These are phyloP conservation scores for Melanotaenia boesemani DNA, from an alignment of 2,797 vertebrate species.

Conservation along the genomic window DNA sequence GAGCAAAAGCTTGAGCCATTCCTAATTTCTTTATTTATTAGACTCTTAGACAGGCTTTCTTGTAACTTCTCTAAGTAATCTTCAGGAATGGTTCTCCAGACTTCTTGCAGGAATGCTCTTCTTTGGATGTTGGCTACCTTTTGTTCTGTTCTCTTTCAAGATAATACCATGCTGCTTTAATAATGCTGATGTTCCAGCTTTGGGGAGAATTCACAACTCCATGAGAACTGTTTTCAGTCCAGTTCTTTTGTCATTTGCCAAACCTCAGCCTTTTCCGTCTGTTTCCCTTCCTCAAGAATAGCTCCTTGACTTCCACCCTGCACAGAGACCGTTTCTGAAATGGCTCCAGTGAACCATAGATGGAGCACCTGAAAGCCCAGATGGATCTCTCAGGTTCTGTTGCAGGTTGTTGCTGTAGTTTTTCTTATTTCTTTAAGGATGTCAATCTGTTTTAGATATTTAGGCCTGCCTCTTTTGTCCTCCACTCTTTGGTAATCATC, in stretches of 20 bases:
- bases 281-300: neutral
- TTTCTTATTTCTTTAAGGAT: neutral
- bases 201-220: neutral
- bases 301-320: neutral
- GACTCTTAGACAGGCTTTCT: neutral
- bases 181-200: neutral
- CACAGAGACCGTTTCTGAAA: neutral
- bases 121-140: neutral
- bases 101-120: neutral
- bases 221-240: neutral
- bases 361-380: neutral
- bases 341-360: neutral
- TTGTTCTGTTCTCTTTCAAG: neutral
- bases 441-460: neutral
- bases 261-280: neutral
- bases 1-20: neutral
- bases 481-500: neutral
- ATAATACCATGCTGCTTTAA: neutral
- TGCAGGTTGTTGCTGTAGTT: neutral
- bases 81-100: neutral
- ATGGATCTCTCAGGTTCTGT: neutral
- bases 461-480: neutral
- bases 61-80: neutral
- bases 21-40: neutral
- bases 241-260: neutral